Conservation (phyloP, 2,888 invertebrate species). For the Salpingus planirostris region DNA sequence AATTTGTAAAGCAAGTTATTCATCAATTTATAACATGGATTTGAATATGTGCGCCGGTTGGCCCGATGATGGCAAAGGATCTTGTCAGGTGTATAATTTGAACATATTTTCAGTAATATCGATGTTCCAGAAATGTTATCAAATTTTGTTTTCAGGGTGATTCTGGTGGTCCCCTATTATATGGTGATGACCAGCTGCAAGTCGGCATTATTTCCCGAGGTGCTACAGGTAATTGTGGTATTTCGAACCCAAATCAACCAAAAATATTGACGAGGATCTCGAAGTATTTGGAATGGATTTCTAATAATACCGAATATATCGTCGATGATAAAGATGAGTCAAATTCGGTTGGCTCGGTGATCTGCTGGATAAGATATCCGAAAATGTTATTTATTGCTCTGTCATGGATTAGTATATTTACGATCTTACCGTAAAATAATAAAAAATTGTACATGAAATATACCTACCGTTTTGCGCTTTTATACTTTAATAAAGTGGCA, state of each 20-base stretch:
- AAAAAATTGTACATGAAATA: too few relatives aligned
- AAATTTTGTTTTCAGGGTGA: constrained; percentile 5
- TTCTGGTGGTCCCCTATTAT: constrained; percentile 12
- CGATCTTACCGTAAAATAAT: too few relatives aligned
- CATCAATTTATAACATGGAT: constrained; percentile 6
- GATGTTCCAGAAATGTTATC: not conserved
- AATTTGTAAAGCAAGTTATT: constrained; percentile 3
- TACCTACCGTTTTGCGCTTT: too few relatives aligned
- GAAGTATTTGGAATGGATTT: constrained; percentile 6
- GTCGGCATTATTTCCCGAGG: constrained; percentile 11
- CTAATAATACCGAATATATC: not conserved
- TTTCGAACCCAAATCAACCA: constrained; percentile 5
- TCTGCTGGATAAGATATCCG: too few relatives aligned
- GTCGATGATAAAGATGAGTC: too few relatives aligned
- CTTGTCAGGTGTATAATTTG: constrained; percentile 8
- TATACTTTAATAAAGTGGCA: too few relatives aligned
- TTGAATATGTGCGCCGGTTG: constrained; percentile 9
- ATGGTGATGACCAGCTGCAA: constrained; percentile 7
- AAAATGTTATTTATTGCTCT: too few relatives aligned
- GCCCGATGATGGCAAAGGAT: constrained; percentile 8
- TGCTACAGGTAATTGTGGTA: constrained; percentile 8
- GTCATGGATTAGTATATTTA: too few relatives aligned
- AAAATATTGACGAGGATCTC: constrained; percentile 10
- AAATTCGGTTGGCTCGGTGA: too few relatives aligned
- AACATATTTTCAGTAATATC: not conserved